Evolutionary conservation across 1,140 invertebrate species (phyloP).

Genomic region (Riptortus pedestris): DNA sequence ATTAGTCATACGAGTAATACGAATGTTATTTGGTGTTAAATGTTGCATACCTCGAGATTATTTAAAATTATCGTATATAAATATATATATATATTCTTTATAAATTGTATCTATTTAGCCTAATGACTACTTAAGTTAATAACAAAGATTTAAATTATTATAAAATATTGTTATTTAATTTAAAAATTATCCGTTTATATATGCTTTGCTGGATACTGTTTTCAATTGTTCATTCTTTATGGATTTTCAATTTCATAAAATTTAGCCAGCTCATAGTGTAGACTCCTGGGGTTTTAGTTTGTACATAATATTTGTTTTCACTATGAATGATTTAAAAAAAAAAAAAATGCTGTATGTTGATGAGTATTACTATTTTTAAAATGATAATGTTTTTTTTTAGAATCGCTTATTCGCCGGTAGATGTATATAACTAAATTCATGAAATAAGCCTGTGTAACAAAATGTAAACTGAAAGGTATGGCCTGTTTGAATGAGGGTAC

Average conservation of each 20-base stretch:
- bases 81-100: conserved; percentile 14
- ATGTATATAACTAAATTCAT: conserved; percentile 13
- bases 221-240: not conserved
- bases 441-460: conserved; percentile 6
- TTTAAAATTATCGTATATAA: not conserved
- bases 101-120: not conserved
- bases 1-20: conserved; percentile 7
- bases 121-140: not conserved
- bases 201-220: not conserved
- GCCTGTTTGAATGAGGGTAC: conserved; percentile 12
- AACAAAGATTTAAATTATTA: not conserved
- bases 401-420: conserved; percentile 5
- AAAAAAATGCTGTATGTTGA: not conserved
- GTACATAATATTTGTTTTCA: conserved; percentile 5
- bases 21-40: conserved; percentile 13
- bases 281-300: not conserved
- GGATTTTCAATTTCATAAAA: not conserved
- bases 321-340: no score
- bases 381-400: conserved; percentile 1
- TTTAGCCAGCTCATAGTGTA: not conserved
- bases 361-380: conserved; percentile 17
- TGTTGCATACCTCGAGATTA: not conserved
- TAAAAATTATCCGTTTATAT: not conserved
- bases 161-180: not conserved
- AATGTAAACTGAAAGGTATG: not conserved